Conservation (phyloP, 2,888 invertebrate species). For the Drosophila quinaria region DNA sequence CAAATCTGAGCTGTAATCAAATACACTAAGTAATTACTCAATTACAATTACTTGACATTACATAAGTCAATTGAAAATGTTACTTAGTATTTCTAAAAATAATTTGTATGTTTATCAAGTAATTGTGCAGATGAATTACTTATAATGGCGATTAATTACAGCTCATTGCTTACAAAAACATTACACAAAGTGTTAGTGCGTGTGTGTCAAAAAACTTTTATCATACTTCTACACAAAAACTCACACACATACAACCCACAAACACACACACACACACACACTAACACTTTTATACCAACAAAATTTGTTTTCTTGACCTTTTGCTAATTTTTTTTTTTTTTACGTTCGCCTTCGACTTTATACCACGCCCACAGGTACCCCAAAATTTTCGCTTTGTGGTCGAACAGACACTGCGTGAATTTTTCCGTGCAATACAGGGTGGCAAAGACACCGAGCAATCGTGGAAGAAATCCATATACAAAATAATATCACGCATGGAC, state of each 20-base stretch:
- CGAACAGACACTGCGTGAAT: slow-evolving; percentile 98
- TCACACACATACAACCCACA: slow-evolving; percentile 28
- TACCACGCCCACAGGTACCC: slow-evolving; percentile 91
- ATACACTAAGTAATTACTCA: neutral
- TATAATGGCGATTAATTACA: slow-evolving; percentile 28
- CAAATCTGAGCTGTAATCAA: slow-evolving; percentile 48
- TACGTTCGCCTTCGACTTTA: slow-evolving; percentile 28
- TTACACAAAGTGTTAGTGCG: slow-evolving; percentile 38
- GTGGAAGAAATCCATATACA: slow-evolving; percentile 99
- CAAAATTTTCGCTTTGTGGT: slow-evolving; percentile 98
- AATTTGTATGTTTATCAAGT: neutral
- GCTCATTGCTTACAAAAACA: slow-evolving; percentile 46
- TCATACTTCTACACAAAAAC: slow-evolving; percentile 19
- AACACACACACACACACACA: slow-evolving; percentile 18
- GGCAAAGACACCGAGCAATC: slow-evolving; percentile 99
- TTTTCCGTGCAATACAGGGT: slow-evolving; percentile 98
- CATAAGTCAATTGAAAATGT: slow-evolving; percentile 3
- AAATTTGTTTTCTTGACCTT: slow-evolving; percentile 44
- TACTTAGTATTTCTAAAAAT: neutral
- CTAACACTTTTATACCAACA: slow-evolving; percentile 40
- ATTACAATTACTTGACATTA: neutral
- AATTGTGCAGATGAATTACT: slow-evolving; percentile 21
- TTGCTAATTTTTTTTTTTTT: slow-evolving; percentile 40
- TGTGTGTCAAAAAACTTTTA: slow-evolving; percentile 14
- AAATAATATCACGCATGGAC: slow-evolving; percentile 99